phyloP scores from a whole-genome alignment of 2,888 invertebrate genomes.

The Acleris cristana region DNA sequence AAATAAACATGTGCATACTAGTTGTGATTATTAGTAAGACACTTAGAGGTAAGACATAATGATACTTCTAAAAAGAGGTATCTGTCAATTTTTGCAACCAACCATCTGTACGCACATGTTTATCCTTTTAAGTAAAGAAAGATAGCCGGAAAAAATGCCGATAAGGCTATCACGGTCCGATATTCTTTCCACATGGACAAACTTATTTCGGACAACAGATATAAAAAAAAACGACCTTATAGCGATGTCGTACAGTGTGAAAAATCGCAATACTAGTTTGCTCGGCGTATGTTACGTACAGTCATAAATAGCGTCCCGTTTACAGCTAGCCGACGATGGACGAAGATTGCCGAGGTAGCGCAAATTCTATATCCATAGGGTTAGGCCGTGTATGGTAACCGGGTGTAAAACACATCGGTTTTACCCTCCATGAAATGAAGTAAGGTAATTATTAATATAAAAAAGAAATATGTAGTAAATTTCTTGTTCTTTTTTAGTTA shows the following conservation, averaged over 20 bases:
- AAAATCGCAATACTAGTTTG: slow-evolving; percentile 29
- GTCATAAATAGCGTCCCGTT: slow-evolving; percentile 68
- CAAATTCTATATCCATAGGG: slow-evolving; percentile 48
- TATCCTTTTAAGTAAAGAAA: slow-evolving; percentile 67
- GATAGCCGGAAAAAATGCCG: slow-evolving; percentile 70
- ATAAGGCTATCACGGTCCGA: slow-evolving; percentile 68
- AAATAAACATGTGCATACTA: too few relatives aligned
- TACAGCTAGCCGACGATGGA: slow-evolving; percentile 62
- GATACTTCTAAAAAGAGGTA: too few relatives aligned
- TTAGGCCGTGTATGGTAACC: neutral
- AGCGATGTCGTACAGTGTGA: slow-evolving; percentile 11
- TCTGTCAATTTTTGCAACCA: too few relatives aligned
- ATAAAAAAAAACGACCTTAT: too few relatives aligned
- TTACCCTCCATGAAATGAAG: too few relatives aligned
- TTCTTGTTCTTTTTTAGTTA: too few relatives aligned
- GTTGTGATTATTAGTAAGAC: too few relatives aligned
- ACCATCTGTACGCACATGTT: slow-evolving; percentile 53
- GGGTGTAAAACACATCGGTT: too few relatives aligned
- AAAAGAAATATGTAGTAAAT: too few relatives aligned
- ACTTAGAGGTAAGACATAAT: too few relatives aligned
- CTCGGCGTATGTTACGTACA: slow-evolving; percentile 55
- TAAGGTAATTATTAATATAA: too few relatives aligned
- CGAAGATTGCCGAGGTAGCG: slow-evolving; percentile 63
- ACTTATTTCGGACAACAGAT: slow-evolving; percentile 18
- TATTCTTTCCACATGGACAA: slow-evolving; percentile 52